Evolutionary conservation across 2,797 vertebrate species (phyloP), one percentile per base, ranked within the genome.

Genomic region (Hafferia zeledoni): DNA sequence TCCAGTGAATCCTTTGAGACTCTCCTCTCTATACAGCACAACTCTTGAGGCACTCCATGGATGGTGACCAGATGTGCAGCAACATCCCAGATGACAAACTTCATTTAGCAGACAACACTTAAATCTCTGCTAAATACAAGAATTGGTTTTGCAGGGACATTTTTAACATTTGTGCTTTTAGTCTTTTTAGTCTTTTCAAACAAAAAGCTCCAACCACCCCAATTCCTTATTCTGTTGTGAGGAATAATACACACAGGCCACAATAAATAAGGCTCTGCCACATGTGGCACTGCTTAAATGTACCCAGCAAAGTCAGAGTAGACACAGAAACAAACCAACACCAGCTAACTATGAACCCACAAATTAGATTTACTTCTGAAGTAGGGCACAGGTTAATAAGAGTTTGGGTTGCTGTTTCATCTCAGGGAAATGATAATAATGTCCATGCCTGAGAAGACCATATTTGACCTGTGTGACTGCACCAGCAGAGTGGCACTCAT

Each of bases 211-310:
- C 69, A 65, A 7, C 31, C 31, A 39, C 27, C 28, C 41, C 28
- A 17, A 24, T 79, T 74, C 52, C 67, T 35, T 25, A 39, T 52
- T 63, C 33, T 57, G 33, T 56, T 52, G 28, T 30, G 30, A 89
- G 70, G 28, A 89, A 13, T 69, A 43, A 72, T 17, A 18, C 63
- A 77, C 47, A 27, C 47, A 72, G 64, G 39, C 64, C 77, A 57
- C 30, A 65, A 35, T 17, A 77, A 77, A 39, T 2, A 57, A 25
- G n/a, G 41, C 43, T 89, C 13, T 49, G 67, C 60, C n/a, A 27
- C 33, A 7, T 17, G 22, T 0, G 1, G 53, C 0, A 0, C 64
- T 53, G n/a, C n/a, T 20, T 39, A 65, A 68, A 83, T 0, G 4
- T 17, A 35, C 10, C 31, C 59, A 37, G 67, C 5, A 1, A 78